phyloP scores from a whole-genome alignment of 2,888 invertebrate genomes.

The Cephus spinipes region DNA sequence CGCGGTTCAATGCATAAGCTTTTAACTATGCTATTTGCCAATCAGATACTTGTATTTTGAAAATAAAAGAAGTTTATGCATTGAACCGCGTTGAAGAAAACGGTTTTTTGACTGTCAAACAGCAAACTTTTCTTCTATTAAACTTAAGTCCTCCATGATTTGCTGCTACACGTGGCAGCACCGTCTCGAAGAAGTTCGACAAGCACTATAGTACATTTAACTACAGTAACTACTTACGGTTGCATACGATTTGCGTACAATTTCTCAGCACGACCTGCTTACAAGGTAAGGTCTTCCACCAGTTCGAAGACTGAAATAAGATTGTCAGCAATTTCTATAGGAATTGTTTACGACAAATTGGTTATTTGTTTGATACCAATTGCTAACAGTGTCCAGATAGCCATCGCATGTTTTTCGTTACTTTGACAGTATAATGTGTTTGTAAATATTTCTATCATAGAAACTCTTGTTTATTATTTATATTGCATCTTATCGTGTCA shows the following conservation, averaged over 20 bases:
- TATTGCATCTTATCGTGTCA: neutral
- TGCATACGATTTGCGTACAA: neutral
- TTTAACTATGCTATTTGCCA: too few relatives aligned
- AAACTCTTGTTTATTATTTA: neutral
- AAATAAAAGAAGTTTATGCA: too few relatives aligned
- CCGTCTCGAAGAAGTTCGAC: neutral
- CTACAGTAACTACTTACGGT: too few relatives aligned
- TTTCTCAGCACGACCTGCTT: neutral
- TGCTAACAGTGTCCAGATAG: neutral
- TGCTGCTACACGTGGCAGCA: neutral
- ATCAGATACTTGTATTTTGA: too few relatives aligned
- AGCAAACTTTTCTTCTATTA: neutral
- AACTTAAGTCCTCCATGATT: neutral
- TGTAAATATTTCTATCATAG: neutral
- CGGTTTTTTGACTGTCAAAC: neutral
- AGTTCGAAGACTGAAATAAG: neutral
- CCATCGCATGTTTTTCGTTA: neutral
- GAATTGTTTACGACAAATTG: neutral
- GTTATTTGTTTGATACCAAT: neutral
- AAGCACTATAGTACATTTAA: neutral
- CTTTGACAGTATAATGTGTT: neutral
- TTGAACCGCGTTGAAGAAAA: too few relatives aligned
- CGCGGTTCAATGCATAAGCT: too few relatives aligned
- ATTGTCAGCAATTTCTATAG: neutral
- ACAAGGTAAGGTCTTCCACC: neutral